Evolutionary conservation across 2,113 vertebrate species (phyloP).

Genomic region (Nyctibius bracteatus): DNA sequence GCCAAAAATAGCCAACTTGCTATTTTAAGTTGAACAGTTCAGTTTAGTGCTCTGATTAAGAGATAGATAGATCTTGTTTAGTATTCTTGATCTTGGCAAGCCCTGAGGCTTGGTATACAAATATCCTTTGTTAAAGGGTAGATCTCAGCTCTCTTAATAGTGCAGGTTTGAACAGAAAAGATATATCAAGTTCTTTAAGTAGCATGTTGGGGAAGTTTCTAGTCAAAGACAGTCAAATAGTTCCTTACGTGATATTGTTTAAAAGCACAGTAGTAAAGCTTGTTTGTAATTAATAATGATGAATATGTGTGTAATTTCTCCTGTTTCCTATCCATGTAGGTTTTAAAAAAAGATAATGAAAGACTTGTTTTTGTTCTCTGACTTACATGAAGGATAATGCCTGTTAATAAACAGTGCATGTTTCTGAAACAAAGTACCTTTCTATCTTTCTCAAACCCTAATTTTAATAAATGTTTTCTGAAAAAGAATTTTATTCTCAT

Average conservation of each 20-base stretch:
- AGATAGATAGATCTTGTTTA: not conserved
- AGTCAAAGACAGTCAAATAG: constrained; percentile 11
- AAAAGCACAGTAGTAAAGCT: constrained; percentile 6
- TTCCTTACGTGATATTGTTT: not conserved
- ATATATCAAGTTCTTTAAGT: not conserved
- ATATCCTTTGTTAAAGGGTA: constrained; percentile 52
- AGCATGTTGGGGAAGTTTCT: not conserved
- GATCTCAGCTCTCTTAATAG: constrained; percentile 46
- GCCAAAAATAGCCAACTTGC: constrained; percentile 44
- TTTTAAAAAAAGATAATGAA: not conserved
- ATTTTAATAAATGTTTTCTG: not conserved
- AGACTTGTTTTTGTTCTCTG: not conserved
- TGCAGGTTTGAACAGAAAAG: constrained; percentile 31
- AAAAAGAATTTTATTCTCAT: not conserved
- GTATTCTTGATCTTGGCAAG: constrained; percentile 41
- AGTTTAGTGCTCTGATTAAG: constrained; percentile 51
- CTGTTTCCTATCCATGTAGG: not conserved
- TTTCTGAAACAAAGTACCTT: not conserved
- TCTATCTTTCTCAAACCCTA: not conserved
- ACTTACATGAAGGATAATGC: not conserved
- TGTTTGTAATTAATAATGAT: constrained; percentile 15
- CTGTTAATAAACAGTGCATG: not conserved
- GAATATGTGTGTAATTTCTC: not conserved
- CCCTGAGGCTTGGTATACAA: constrained; percentile 21
- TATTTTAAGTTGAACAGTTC: constrained; percentile 35